Base-by-base conservation (phyloP, 2,113 vertebrate species). In the Monopterus albus region DNA sequence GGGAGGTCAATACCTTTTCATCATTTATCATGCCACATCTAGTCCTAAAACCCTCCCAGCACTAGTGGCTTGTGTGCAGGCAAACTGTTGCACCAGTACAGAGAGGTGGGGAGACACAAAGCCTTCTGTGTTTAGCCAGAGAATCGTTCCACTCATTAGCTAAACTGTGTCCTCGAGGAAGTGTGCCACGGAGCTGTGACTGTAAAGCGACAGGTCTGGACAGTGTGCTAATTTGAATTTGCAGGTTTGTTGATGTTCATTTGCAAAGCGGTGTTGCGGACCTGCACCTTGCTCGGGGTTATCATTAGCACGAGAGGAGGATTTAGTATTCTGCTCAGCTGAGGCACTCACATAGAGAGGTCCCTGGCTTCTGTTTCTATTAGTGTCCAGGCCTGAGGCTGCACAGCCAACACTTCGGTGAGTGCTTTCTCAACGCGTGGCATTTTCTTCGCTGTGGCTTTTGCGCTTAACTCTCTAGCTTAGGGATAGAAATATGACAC, bases 361-460 rank as follows among this genome's bases (percentile, higher is more conserved):
- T 86, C 79, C 80, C 74, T 47, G 83, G 78, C 80, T 89, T 87
- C 84, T 90, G 82, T 78, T 88, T 88, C 78, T 83, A 89, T 90
- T 91, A 89, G 78, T 56, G 83, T 78, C 84, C 65, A 46, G 74
- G 83, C 83, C 88, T 3, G 26, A 25, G 82, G 90, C 85, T 60
- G 61, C 82, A 78, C 78, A 71, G 57, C 75, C 56, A 80, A 75
- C 81, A 86, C 85, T 83, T 89, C 77, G 83, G 52, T 81, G 80
- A 83, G 67, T 15, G 68, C 65, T 80, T 74, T 82, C 80, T 85
- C 75, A 62, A 64, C 49, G 47, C 68, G 20, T 52, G 80, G 78
- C 84, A 71, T 62, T 83, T 75, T 75, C 72, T 64, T 51, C 55
- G 84, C 75, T 78, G 82, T 81, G 82, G 84, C 81, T 86, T 81